A percentile compares a stretch with the other conserved stretches of the same genome.
Evolutionary conservation across 2,797 vertebrate genomes (phyloP).

Genomic region (Morus bassanus): DNA sequence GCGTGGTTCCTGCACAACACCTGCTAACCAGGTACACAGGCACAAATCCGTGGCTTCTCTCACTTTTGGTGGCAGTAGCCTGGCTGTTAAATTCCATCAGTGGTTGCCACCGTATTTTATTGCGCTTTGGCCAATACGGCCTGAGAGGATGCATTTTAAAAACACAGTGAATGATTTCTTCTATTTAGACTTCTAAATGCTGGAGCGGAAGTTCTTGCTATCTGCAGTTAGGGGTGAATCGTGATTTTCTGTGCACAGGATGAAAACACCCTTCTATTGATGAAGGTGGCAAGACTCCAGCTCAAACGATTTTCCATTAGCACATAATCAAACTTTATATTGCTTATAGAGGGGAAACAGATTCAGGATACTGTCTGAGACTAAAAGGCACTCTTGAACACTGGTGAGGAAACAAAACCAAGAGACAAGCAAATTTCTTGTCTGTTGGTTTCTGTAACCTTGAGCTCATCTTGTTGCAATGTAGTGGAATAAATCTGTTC

Average conservation of each 20-base stretch:
- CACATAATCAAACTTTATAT: not conserved
- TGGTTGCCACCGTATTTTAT: not conserved
- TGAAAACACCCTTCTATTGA: conserved; percentile 8
- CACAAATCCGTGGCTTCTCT: not conserved
- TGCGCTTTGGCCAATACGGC: not conserved
- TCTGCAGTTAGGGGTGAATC: not conserved
- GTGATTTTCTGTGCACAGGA: not conserved
- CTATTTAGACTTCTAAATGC: not conserved
- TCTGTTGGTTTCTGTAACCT: not conserved
- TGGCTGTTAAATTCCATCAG: not conserved
- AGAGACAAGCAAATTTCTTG: not conserved
- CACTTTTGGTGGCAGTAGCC: not conserved
- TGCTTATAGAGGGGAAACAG: conserved; percentile 9
- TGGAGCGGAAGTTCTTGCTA: not conserved
- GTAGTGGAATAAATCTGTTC: conserved; percentile 20
- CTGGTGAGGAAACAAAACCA: not conserved
- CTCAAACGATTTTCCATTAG: conserved; percentile 53
- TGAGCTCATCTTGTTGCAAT: not conserved
- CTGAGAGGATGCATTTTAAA: not conserved
- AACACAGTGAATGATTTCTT: not conserved
- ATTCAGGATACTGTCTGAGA: not conserved
- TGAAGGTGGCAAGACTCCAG: not conserved
- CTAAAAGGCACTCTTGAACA: not conserved
- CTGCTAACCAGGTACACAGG: not conserved
- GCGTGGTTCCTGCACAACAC: not conserved